Evolutionary conservation across 2,888 invertebrate genomes (phyloP), one percentile per base, ranked within the genome.

Genomic region (Hypomecis punctinalis): DNA sequence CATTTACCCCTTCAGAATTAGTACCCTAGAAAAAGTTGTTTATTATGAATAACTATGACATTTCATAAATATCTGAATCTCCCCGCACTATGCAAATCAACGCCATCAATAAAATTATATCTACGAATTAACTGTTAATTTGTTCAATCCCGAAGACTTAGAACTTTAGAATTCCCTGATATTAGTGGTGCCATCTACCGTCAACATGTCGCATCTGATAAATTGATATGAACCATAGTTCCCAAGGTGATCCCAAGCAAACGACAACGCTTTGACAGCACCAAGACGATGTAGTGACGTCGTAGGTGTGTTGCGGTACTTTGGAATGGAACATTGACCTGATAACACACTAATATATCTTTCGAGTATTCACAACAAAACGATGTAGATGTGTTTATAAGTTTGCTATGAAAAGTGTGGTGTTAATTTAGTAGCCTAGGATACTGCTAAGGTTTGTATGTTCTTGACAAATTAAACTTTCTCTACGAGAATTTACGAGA

Each of bases 291-390:
- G n/a, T 6, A 9, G 8, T 47, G 47, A 47, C 33, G 47, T 33
- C 10, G 43, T 45, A 5, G 45, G 11, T 45, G 6, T 4, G 5
- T 10, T 47, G 11, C 4, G 33, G 66, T 62, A 65, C 66, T 66
- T 62, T 58, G 55, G 23, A 39, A 42, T 49, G 11, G 61, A 56
- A 61, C 59, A 53, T 63, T 48, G 53, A 58, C 63, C 57, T 37
- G 42, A 48, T 54, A 54, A 53, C 1, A 48, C 5, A 9, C 23
- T 2, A 23, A 23, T 23, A 23, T 23, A 7, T 5, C 10, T 4
- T 36, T 5, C 35, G 6, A 6, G 1, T 4, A 5, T 33, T 33
- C 8, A 9, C 11, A n/a, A 43, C 6, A 43, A 43, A 43, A 5
- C 43, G 11, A 5, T 8, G 23, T 33, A 39, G 0, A 11, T 11